Evolutionary conservation across 2,797 vertebrate species (phyloP).

Genomic region (Pseudomugil gertrudae): DNA sequence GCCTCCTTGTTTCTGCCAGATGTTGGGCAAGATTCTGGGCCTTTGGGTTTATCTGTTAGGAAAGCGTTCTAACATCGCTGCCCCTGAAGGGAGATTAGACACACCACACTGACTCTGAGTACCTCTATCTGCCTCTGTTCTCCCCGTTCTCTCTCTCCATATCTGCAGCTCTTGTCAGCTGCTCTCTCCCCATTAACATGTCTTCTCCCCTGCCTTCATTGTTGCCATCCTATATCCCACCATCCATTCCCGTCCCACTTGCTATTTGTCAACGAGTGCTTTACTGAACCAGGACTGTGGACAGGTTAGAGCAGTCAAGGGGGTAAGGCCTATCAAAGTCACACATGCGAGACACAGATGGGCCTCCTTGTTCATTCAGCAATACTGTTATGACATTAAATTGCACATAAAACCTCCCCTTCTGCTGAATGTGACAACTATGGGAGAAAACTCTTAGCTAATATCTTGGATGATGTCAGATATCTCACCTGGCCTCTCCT

Average conservation of each 20-base stretch:
- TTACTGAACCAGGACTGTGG: conserved; percentile 64
- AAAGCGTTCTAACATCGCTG: conserved; percentile 58
- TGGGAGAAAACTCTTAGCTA: conserved; percentile 36
- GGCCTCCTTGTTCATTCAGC: conserved; percentile 43
- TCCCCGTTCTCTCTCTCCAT: conserved; percentile 31
- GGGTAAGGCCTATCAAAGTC: conserved; percentile 44
- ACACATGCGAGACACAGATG: conserved; percentile 50
- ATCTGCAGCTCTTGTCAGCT: conserved; percentile 38
- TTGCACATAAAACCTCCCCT: conserved; percentile 28
- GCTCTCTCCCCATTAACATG: conserved; percentile 45
- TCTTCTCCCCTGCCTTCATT: conserved; percentile 33
- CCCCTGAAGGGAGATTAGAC: conserved; percentile 75
- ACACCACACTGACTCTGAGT: conserved; percentile 54
- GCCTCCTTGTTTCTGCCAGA: conserved; percentile 32
- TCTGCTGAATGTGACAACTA: conserved; percentile 31
- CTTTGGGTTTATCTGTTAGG: conserved; percentile 68
- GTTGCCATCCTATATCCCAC: conserved; percentile 47
- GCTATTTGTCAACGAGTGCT: conserved; percentile 64
- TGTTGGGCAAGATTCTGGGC: conserved; percentile 31
- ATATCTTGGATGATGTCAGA: conserved; percentile 25
- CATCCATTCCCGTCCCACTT: conserved; percentile 37
- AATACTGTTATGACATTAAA: conserved; percentile 43
- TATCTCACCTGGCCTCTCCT: too few species aligned
- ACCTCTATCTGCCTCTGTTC: conserved; percentile 42
- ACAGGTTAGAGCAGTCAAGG: conserved; percentile 67